Conservation (phyloP, 1,140 invertebrate genomes). For the Hylaeus anthracinus region DNA sequence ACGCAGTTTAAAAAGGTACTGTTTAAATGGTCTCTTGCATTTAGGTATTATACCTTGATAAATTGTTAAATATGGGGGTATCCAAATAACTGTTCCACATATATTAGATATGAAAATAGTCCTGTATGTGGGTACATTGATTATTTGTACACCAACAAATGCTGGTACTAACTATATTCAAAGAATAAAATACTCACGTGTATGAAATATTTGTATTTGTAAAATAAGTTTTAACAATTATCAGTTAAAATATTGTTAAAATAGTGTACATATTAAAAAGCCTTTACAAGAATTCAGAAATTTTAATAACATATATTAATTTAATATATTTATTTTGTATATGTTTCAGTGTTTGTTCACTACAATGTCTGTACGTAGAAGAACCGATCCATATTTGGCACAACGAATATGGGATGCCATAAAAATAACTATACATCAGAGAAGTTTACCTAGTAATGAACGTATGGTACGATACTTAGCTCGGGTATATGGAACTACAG, state of each 20-base stretch:
- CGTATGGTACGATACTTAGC: conserved; percentile 74
- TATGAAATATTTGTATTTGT: not conserved
- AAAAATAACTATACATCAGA: conserved; percentile 75
- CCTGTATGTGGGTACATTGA: conserved; percentile 21
- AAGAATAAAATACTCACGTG: not conserved
- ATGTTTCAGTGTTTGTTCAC: conserved; percentile 22
- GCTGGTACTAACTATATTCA: conserved; percentile 5
- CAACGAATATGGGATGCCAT: conserved; percentile 77
- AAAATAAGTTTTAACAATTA: not conserved
- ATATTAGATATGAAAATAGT: conserved; percentile 12
- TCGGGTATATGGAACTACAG: conserved; percentile 72
- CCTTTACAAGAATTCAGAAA: not conserved
- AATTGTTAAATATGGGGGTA: conserved; percentile 14
- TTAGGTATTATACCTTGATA: conserved; percentile 2
- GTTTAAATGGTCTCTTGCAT: not conserved
- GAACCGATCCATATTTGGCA: conserved; percentile 73
- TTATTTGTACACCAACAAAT: conserved; percentile 17
- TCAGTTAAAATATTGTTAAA: too few species aligned
- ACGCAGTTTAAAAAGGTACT: not conserved
- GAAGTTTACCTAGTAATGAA: conserved; percentile 75
- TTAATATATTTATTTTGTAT: not conserved
- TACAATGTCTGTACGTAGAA: conserved; percentile 71
- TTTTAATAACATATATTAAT: not conserved
- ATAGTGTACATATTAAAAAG: not conserved
- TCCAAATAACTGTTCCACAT: conserved; percentile 11